A percentile compares a stretch with the other conserved stretches of the same genome.
phyloP scores from a whole-genome alignment of 2,888 invertebrate genomes.

The Capitulum mitella region DNA sequence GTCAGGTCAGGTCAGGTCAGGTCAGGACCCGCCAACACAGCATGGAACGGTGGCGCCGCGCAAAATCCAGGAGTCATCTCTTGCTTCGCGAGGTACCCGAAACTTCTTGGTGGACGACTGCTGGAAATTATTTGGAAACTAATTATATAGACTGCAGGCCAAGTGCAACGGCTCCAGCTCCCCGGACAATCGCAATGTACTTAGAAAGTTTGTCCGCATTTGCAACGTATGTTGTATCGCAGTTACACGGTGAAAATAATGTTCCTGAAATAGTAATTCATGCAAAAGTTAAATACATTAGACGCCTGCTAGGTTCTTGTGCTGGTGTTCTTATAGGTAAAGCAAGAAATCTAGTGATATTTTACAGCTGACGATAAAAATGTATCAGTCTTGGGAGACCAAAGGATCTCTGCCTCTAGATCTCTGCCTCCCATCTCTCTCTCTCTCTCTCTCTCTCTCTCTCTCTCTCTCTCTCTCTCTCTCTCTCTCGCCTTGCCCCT shows the following conservation, averaged over 20 bases:
- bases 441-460: neutral
- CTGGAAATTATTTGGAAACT: no score
- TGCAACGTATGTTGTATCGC: no score
- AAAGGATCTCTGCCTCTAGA: neutral
- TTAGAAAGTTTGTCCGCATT: no score
- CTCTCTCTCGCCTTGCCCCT: neutral
- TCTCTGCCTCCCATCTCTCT: neutral
- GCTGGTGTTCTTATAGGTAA: no score
- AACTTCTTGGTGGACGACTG: no score
- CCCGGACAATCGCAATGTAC: neutral
- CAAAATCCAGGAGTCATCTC: no score
- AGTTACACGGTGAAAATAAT: no score
- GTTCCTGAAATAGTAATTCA: no score
- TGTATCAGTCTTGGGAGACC: no score
- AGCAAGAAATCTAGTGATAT: neutral
- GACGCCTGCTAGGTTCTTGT: no score
- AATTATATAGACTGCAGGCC: neutral
- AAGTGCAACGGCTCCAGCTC: neutral
- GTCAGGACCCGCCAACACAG: neutral
- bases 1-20: neutral
- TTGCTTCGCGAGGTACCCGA: no score
- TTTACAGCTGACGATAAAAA: neutral
- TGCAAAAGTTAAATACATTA: neutral
- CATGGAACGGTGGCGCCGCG: no score
- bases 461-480: neutral